Conservation (phyloP, 2,797 vertebrate genomes). For the Ambastaia sidthimunki region DNA sequence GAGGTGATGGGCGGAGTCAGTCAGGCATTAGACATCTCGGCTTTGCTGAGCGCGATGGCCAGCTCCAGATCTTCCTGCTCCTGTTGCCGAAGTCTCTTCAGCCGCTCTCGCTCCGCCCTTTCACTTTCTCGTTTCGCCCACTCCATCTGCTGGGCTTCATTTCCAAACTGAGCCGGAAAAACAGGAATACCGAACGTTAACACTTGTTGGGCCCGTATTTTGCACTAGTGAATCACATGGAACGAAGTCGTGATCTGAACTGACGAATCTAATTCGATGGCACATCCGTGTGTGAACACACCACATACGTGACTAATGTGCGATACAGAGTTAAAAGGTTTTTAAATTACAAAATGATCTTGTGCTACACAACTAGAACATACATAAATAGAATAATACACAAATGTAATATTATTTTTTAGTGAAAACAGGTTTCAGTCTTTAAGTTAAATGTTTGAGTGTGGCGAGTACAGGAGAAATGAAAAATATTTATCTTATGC, state of each 20-base stretch:
- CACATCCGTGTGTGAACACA: background rate
- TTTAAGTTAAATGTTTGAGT: no score
- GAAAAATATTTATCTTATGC: no score
- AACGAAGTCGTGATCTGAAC: slow-evolving; percentile 4
- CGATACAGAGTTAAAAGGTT: background rate
- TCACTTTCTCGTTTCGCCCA: slow-evolving; percentile 98
- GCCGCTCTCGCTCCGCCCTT: slow-evolving; percentile 90
- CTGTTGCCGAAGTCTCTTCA: slow-evolving; percentile 91
- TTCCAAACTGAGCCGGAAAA: slow-evolving; percentile 84
- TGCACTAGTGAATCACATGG: background rate
- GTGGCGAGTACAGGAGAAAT: no score
- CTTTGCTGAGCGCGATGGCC: slow-evolving; percentile 98
- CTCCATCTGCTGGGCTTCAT: slow-evolving; percentile 97
- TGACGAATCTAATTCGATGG: background rate
- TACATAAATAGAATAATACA: no score
- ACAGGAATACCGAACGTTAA: slow-evolving; percentile 39
- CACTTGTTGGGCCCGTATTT: background rate
- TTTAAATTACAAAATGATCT: no score
- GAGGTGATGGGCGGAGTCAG: background rate
- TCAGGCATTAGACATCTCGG: slow-evolving; percentile 94
- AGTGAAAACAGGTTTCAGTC: no score
- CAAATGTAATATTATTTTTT: no score
- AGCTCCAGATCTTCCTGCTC: slow-evolving; percentile 97
- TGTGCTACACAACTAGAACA: no score
- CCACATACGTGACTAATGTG: background rate